phyloP scores from a whole-genome alignment of 2,797 vertebrate species.

The Xerus rutilus region DNA sequence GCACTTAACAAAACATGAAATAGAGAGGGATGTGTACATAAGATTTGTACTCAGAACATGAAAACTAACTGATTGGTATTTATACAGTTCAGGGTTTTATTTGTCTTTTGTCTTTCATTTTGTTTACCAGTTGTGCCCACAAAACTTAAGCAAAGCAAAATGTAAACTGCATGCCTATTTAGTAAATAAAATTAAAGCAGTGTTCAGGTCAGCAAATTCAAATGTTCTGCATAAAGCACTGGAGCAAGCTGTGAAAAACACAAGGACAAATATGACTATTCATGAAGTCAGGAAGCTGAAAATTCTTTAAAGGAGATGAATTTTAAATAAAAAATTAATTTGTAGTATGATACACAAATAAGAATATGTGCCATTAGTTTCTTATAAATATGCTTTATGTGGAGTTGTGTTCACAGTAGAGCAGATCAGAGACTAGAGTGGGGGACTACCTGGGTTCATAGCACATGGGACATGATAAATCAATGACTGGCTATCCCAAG shows the following conservation, averaged over 20 bases:
- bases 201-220: not conserved
- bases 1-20: conserved; percentile 5
- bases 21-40: not conserved
- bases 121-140: not conserved
- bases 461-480: not conserved
- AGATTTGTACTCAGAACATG: not conserved
- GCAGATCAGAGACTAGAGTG: not conserved
- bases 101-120: conserved; percentile 8
- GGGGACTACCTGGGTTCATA: not conserved
- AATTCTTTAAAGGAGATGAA: not conserved
- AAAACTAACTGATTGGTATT: not conserved
- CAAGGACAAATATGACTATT: not conserved
- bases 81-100: not conserved
- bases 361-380: not conserved
- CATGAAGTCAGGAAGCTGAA: not conserved
- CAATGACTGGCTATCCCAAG: not conserved
- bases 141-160: conserved; percentile 6
- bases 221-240: not conserved
- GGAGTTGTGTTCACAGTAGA: not conserved
- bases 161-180: not conserved
- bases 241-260: not conserved
- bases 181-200: not conserved
- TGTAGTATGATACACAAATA: not conserved
- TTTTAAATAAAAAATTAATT: not conserved
- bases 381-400: not conserved